Conservation (phyloP, 1,140 invertebrate genomes). For the Ylistrum balloti region DNA sequence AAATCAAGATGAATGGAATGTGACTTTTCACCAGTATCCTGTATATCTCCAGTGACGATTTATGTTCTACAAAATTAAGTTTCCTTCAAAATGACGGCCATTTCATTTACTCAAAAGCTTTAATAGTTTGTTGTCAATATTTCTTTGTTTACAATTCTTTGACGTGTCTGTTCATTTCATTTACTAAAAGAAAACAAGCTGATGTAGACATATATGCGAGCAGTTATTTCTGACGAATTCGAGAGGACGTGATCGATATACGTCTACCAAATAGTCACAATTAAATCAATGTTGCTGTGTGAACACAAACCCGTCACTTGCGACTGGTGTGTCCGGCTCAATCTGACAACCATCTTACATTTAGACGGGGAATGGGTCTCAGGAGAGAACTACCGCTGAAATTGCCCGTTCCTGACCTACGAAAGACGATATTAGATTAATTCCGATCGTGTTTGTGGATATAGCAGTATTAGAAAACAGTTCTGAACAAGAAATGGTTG, state of each 20-base stretch:
- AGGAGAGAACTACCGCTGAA: neutral
- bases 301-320: neutral
- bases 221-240: too few relatives aligned
- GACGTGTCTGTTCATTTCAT: too few relatives aligned
- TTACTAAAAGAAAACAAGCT: too few relatives aligned
- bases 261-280: neutral
- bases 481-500: constrained; percentile 10
- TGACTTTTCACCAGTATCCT: too few relatives aligned
- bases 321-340: constrained; percentile 2
- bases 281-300: neutral
- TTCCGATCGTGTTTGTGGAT: neutral
- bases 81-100: too few relatives aligned
- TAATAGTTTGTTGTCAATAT: too few relatives aligned
- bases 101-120: too few relatives aligned
- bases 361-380: neutral
- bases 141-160: too few relatives aligned
- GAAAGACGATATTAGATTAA: constrained; percentile 5
- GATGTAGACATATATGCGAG: too few relatives aligned
- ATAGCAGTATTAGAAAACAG: constrained; percentile 12
- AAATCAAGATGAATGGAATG: too few relatives aligned
- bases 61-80: too few relatives aligned
- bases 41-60: too few relatives aligned
- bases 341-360: constrained; percentile 19
- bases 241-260: neutral
- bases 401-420: neutral